These are phyloP conservation scores for Sebastes cheni DNA, from an alignment of 2,797 vertebrate species.

Conservation along the genomic window DNA sequence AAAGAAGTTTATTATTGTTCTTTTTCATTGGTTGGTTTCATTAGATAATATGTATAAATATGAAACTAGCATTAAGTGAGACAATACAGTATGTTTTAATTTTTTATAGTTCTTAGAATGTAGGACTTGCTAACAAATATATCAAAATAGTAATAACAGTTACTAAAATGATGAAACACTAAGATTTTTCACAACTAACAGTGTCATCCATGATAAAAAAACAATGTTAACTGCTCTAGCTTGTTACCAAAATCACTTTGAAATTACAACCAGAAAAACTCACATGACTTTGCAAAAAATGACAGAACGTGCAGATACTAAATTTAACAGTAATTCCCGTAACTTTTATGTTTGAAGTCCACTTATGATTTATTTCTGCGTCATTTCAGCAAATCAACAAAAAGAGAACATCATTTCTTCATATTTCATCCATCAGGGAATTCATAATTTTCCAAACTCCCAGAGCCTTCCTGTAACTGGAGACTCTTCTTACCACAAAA, in stretches of 20 bases:
- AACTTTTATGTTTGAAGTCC: not conserved
- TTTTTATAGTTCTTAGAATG: not conserved
- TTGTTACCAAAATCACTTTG: not conserved
- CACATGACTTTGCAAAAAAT: not conserved
- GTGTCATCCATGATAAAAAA: not conserved
- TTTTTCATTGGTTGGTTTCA: not conserved
- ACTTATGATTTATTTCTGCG: not conserved
- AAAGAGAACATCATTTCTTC: not conserved
- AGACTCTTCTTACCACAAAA: not conserved
- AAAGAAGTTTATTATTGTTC: not conserved
- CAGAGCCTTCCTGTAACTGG: constrained; percentile 1
- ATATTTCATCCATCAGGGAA: constrained; percentile 15
- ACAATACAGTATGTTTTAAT: not conserved
- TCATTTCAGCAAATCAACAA: not conserved
- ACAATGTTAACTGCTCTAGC: not conserved
- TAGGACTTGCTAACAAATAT: not conserved
- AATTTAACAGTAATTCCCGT: not conserved
- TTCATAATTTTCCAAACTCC: constrained; percentile 7
- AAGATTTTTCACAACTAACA: not conserved
- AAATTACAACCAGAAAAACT: not conserved
- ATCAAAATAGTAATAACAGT: not conserved
- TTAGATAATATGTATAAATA: not conserved
- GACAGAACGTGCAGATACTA: not conserved
- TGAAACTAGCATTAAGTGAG: not conserved
- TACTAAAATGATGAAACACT: not conserved